These are phyloP conservation scores for Oreochromis grahami DNA, from an alignment of 2,797 vertebrate species.

Conservation along the genomic window DNA sequence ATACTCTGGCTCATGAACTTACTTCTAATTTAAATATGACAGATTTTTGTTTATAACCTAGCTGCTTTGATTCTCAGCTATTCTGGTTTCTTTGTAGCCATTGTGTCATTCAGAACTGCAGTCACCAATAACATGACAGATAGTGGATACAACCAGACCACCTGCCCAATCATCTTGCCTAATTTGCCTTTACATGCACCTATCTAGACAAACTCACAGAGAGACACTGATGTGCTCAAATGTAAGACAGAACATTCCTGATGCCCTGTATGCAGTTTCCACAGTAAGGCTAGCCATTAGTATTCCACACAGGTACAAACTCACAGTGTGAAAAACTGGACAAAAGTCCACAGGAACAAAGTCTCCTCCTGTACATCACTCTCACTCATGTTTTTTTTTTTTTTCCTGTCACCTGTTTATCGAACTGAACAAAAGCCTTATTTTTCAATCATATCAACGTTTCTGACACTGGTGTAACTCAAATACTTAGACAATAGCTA, in stretches of 20 bases:
- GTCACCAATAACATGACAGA: not conserved
- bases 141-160: not conserved
- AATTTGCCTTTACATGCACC: not conserved
- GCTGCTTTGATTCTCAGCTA: not conserved
- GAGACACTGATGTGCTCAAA: not conserved
- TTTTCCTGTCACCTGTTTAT: not conserved
- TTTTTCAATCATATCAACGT: not conserved
- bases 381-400: not conserved
- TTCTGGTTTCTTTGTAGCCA: not conserved
- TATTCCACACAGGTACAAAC: slow-evolving; percentile 43
- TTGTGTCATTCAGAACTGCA: not conserved
- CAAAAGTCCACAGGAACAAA: slow-evolving; percentile 14
- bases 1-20: not conserved
- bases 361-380: not conserved
- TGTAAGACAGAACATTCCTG: not conserved
- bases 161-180: not conserved
- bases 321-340: slow-evolving; percentile 26
- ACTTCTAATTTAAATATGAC: not conserved
- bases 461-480: not conserved
- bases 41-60: not conserved
- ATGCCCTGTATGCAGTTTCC: slow-evolving; percentile 26
- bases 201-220: not conserved
- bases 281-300: slow-evolving; percentile 40
- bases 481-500: not conserved
- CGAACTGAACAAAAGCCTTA: not conserved